These are phyloP conservation scores for Temnopleurus reevesii DNA, from an alignment of 53 echinoderm and acorn worm species.

Conservation along the genomic window DNA sequence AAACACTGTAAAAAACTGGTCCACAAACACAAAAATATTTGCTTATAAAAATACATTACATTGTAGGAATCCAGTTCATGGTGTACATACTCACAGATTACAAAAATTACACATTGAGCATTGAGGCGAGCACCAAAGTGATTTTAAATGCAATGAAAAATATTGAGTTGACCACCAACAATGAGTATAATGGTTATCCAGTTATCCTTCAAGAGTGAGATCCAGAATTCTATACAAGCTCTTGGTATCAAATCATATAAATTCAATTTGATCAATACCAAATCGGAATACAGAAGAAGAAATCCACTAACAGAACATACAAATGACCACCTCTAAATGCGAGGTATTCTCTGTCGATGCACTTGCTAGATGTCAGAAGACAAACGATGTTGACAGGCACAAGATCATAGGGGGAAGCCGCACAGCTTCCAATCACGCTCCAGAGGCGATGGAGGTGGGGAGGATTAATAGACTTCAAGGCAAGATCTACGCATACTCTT, in stretches of 20 bases:
- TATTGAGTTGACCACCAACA: too few relatives aligned
- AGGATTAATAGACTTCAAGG: slow-evolving; percentile 24
- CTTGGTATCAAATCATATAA: too few relatives aligned
- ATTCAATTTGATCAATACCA: too few relatives aligned
- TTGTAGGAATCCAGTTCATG: too few relatives aligned
- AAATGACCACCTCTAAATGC: background rate
- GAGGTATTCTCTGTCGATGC: background rate
- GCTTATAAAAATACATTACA: too few relatives aligned
- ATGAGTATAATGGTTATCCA: background rate
- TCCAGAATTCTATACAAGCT: too few relatives aligned
- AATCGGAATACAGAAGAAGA: background rate
- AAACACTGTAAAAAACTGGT: too few relatives aligned
- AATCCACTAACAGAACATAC: background rate
- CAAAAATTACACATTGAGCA: too few relatives aligned
- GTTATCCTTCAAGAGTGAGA: background rate
- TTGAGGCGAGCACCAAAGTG: too few relatives aligned
- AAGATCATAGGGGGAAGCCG: background rate
- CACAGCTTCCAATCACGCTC: background rate
- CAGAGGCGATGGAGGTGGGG: slow-evolving; percentile 25
- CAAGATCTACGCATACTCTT: slow-evolving; percentile 9
- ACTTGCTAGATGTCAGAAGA: background rate
- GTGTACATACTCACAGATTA: too few relatives aligned
- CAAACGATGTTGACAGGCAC: slow-evolving; percentile 22
- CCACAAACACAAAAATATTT: too few relatives aligned
- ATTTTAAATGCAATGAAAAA: too few relatives aligned